Base-by-base conservation (phyloP, 1,140 invertebrate species). In the Drosophila ercepeae region DNA sequence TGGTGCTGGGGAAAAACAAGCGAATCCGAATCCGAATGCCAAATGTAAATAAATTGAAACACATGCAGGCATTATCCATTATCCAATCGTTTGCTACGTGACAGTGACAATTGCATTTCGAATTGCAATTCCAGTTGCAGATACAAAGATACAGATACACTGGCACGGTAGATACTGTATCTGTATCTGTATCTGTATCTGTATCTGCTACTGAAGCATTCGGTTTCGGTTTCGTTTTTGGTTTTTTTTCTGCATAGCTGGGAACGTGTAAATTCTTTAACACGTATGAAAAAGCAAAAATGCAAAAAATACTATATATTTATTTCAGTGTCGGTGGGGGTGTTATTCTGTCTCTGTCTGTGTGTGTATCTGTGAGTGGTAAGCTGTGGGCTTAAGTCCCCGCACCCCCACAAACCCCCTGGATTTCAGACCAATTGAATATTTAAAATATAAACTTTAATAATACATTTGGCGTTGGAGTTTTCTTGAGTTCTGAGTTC, bases 31-130 rank as follows among this genome's bases (percentile, higher is more conserved):
- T 68, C 39, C 48, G 64, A 68, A 68, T 68, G 64, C 46, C 64
- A 68, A 68, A 68, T 68, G 64, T 67, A 68, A 68, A 68, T 68
- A 68, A 68, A 68, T 68, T 68, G 64, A 68, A 68, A 68, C 64
- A 67, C 64, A 68, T 68, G 64, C 64, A 68, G 67, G 64, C 64
- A 68, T 67, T 68, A 67, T 67, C 63, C 63, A 67, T 67, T 67
- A 64, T 64, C 63, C 48, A 67, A 45, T 68, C 46, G 48, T 67
- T 67, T 9, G 64, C 61, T 67, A 67, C 63, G 60, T 67, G 63
- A 67, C 63, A 67, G 60, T 67, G 63, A 67, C 63, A 67, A 67
- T 67, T 68, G 64, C 64, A 67, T 45, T 68, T 68, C 61, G 60
- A 68, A 13, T 39, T 39, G 36, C 36, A 39, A 13, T 14, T 39